These are phyloP conservation scores for Scrobipalpa costella DNA, from an alignment of 2,888 invertebrate species.

Conservation along the genomic window DNA sequence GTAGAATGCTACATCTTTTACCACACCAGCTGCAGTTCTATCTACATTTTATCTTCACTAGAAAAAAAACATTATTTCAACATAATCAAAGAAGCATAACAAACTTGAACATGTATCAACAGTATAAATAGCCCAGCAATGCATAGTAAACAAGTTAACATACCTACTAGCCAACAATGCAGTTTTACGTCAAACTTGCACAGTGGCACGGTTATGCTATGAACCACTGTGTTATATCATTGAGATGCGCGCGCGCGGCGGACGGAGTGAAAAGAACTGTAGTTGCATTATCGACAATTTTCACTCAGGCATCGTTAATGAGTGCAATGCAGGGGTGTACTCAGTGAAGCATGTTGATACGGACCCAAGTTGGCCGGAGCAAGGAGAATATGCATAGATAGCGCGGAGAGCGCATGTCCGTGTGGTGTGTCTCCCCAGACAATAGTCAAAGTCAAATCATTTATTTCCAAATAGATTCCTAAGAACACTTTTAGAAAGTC, in stretches of 20 bases:
- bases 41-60: too few relatives aligned
- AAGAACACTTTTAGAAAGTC: too few relatives aligned
- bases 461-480: too few relatives aligned
- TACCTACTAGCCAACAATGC: background rate
- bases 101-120: background rate
- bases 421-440: too few relatives aligned
- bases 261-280: constrained; percentile 32
- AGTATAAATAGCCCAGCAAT: background rate
- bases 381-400: too few relatives aligned
- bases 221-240: constrained; percentile 25
- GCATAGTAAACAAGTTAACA: background rate
- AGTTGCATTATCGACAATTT: constrained; percentile 40
- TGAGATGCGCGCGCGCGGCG: background rate
- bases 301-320: constrained; percentile 44
- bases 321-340: constrained; percentile 36
- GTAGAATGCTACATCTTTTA: too few relatives aligned
- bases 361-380: too few relatives aligned
- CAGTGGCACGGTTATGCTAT: background rate
- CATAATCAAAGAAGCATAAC: background rate
- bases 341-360: background rate
- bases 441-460: too few relatives aligned
- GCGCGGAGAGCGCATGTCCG: too few relatives aligned
- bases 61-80: background rate
- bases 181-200: background rate
- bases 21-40: too few relatives aligned